Conservation (phyloP, 2,888 invertebrate genomes). For the Zelleria hepariella region DNA sequence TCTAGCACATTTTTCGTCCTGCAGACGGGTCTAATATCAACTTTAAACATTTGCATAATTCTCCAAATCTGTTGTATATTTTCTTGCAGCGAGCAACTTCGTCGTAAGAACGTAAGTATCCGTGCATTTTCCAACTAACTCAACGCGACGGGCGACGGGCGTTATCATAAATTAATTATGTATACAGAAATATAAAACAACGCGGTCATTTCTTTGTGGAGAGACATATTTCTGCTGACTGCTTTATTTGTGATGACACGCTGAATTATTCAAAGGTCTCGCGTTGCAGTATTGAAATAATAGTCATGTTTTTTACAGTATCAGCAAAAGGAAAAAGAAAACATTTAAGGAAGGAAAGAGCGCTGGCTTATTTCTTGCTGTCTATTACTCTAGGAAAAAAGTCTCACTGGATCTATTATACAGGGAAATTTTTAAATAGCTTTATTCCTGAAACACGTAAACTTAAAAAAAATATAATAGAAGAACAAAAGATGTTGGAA, state of each 20-base stretch:
- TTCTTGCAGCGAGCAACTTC: not conserved
- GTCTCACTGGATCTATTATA: no score
- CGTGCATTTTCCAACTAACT: conserved; percentile 1
- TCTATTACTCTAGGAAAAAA: no score
- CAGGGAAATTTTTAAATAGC: no score
- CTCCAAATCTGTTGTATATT: not conserved
- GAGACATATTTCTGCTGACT: not conserved
- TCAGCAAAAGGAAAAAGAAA: no score
- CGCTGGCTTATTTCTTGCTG: no score
- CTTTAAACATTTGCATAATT: not conserved
- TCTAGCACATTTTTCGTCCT: not conserved
- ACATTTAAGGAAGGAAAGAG: no score
- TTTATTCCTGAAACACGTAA: no score
- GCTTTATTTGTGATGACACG: not conserved
- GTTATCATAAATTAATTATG: conserved; percentile 52
- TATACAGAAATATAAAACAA: conserved; percentile 31
- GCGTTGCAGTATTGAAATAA: not conserved
- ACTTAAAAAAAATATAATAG: no score
- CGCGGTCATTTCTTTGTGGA: conserved; percentile 12
- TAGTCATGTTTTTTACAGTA: no score
- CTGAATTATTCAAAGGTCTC: not conserved
- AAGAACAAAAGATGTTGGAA: no score
- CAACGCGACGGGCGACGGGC: conserved; percentile 17
- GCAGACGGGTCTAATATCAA: not conserved
- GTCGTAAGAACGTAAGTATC: not conserved